These are phyloP conservation scores for Hemiprocne comata DNA, from an alignment of 2,113 vertebrate genomes.

Conservation along the genomic window DNA sequence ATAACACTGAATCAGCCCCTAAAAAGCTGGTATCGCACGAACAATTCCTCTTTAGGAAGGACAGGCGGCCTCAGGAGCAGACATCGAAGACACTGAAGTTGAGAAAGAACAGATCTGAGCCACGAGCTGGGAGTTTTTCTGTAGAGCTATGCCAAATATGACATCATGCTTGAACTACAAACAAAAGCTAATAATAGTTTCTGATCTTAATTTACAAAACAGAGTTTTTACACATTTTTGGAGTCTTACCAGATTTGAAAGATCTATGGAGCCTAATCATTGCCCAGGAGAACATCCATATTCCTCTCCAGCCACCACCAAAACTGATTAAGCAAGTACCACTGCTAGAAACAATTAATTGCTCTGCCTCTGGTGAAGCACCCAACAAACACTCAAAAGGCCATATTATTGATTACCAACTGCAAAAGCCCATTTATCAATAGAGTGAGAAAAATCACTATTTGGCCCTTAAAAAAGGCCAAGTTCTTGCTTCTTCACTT, in stretches of 20 bases:
- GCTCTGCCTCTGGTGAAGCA: not conserved
- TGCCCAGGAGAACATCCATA: slow-evolving; percentile 39
- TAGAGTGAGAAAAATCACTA: not conserved
- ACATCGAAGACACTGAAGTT: not conserved
- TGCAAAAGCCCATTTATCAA: not conserved
- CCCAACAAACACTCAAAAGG: not conserved
- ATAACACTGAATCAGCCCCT: not conserved
- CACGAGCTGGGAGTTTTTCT: slow-evolving; percentile 52
- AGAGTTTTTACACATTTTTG: slow-evolving; percentile 68
- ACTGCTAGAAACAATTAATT: not conserved
- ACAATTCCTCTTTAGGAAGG: not conserved
- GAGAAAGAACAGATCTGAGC: slow-evolving; percentile 59
- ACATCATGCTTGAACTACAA: slow-evolving; percentile 76
- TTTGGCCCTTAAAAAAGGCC: not conserved
- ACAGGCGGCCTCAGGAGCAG: not conserved
- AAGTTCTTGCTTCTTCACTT: not conserved
- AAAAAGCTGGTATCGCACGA: slow-evolving; percentile 18
- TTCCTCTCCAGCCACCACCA: not conserved
- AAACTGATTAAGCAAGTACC: not conserved
- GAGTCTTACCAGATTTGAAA: slow-evolving; percentile 58
- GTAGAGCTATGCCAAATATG: slow-evolving; percentile 67
- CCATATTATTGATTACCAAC: slow-evolving; percentile 18
- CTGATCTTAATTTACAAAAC: slow-evolving; percentile 74
- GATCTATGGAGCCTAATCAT: slow-evolving; percentile 23
- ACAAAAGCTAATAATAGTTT: slow-evolving; percentile 77